Evolutionary conservation across 2,888 invertebrate genomes (phyloP), one percentile per base, ranked within the genome.

Genomic region (Caenorhabditis sulstoni): DNA sequence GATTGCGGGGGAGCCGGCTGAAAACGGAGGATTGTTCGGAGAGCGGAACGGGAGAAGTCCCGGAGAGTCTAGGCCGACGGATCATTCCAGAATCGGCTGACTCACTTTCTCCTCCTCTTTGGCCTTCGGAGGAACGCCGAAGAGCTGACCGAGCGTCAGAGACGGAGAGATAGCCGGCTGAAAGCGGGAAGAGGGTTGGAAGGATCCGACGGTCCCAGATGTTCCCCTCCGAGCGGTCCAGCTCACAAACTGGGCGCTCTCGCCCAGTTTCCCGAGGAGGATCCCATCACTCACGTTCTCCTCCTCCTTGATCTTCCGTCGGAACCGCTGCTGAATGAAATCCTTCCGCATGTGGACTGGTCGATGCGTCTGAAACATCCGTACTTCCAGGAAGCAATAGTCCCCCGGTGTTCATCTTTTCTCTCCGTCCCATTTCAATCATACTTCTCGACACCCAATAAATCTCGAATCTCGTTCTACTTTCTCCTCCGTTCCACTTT

Each of bases 291-390:
- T 58, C 37, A 73, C 75, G 29, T 18, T 62, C 14, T 83, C 84
- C 20, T 84, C 84, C 11, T 84, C 85, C 76, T 85, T 86, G 49
- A 83, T 85, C 55, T 85, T 85, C 49, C 89, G 75, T 2, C 89
- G 82, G 84, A 89, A 89, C 52, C 90, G 77, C 74, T 89, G 89
- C 58, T 90, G 90, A 47, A 90, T 90, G 75, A 89, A 87, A 73
- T 90, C 90, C 67, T 90, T 90, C 29, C 89, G 74, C 89, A 90
- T 90, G 71, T 88, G 88, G 14, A 87, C 88, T 7, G 90, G 90
- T 1, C 90, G 88, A 71, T 89, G 88, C 1, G 88, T 88, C 90
- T 90, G 83, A 49, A 89, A 86, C 3, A 5, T 3, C 7, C 29
- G 3, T 7, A 7, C 7, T 37, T 53, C 11, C 9, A 12, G 22